phyloP scores from a whole-genome alignment of 2,888 invertebrate genomes.

The Conops quadrifasciatus region DNA sequence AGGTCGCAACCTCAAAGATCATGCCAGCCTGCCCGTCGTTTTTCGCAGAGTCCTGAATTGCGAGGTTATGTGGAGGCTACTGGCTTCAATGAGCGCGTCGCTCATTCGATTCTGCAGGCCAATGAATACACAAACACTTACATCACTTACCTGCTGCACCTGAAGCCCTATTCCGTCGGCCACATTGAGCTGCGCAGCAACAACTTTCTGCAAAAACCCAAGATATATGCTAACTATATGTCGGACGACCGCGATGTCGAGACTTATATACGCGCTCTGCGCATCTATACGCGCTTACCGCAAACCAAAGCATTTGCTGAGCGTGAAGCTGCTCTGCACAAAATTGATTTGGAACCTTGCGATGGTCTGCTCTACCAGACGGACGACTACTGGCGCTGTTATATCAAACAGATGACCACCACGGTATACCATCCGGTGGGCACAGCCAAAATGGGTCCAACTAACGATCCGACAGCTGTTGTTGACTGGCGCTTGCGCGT shows the following conservation, averaged over 20 bases:
- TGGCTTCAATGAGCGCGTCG: slow-evolving; percentile 57
- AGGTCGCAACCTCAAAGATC: slow-evolving; percentile 83
- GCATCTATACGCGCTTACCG: slow-evolving; percentile 59
- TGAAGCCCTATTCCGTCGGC: slow-evolving; percentile 67
- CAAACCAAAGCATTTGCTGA: slow-evolving; percentile 64
- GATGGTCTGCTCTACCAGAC: slow-evolving; percentile 73
- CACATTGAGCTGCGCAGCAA: slow-evolving; percentile 66
- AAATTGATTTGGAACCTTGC: slow-evolving; percentile 82
- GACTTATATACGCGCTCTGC: slow-evolving; percentile 59
- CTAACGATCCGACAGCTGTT: slow-evolving; percentile 65
- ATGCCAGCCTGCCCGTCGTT: slow-evolving; percentile 71
- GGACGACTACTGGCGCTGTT: slow-evolving; percentile 89
- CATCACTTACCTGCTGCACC: slow-evolving; percentile 56
- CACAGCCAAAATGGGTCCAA: slow-evolving; percentile 72
- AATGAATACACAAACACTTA: slow-evolving; percentile 59
- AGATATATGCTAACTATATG: slow-evolving; percentile 71
- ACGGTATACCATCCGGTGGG: slow-evolving; percentile 81
- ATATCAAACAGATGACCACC: slow-evolving; percentile 78
- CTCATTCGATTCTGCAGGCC: slow-evolving; percentile 57
- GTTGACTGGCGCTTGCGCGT: slow-evolving; percentile 70
- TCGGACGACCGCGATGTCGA: slow-evolving; percentile 67
- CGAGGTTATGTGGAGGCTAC: slow-evolving; percentile 58
- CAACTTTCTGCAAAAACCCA: slow-evolving; percentile 69
- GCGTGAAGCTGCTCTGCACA: slow-evolving; percentile 66
- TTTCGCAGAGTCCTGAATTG: slow-evolving; percentile 61